Base-by-base conservation (phyloP, 1,140 invertebrate genomes). In the Asobara japonica region DNA sequence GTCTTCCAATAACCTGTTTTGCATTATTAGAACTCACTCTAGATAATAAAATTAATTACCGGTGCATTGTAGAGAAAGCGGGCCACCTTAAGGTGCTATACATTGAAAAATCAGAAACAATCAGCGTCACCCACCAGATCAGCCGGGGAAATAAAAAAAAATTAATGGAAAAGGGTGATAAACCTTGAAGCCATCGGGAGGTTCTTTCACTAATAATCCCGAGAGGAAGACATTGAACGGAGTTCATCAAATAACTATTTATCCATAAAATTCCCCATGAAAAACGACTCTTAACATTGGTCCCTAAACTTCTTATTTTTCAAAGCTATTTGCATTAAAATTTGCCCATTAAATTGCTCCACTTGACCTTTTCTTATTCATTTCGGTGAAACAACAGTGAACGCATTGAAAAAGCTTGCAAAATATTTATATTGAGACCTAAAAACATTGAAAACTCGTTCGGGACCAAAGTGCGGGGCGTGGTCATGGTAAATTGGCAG, bases 391-490 rank as follows among this genome's bases (percentile, higher is more conserved):
- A 2, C 36, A 38, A 38, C 36, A 38, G 36, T 20, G n/a, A 51
- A 20, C 20, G 51, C n/a, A 56, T 56, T 11, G 22, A 25, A 22
- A 56, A 56, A 6, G 22, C 1, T 25, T 22, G 51, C 20, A 25
- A 56, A 25, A 56, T 56, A 56, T 56, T 56, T 25, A 25, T 2
- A 27, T 56, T 56, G 51, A 22, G 22, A 25, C 20, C 20, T 25
- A 22, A 56, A 56, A 45, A 45, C 41, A 45, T 45, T 45, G 41
- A 45, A 56, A 56, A 56, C 51, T 25, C 51, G 51, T 56, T 56
- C 51, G 22, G 51, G 10, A 27, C 0, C 22, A 22, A 25, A 56
- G 51, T 20, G 51, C 7, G 22, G 22, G 51, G 51, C 51, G 51
- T 56, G 51, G 51, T 56, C 22, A 5, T 56, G 51, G 3, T 56